Conservation (phyloP, 2,113 vertebrate genomes). For the Sylvilagus bachmani region DNA sequence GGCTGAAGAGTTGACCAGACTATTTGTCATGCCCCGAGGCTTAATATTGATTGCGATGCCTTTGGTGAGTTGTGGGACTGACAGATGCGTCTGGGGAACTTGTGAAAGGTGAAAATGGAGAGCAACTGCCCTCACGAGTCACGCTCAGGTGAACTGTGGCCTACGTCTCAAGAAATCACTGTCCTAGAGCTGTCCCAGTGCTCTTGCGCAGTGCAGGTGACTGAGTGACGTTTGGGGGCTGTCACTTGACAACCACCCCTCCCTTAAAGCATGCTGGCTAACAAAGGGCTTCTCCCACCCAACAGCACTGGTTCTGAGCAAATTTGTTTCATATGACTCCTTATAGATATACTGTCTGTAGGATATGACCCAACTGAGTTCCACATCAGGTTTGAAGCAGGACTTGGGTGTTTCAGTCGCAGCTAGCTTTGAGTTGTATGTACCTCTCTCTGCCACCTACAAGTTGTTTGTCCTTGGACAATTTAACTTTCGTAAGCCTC, state of each 20-base stretch:
- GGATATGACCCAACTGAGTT: not conserved
- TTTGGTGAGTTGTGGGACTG: not conserved
- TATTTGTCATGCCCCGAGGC: not conserved
- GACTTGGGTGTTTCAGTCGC: no score
- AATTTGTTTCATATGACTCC: no score
- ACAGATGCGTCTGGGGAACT: not conserved
- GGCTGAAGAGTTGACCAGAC: not conserved
- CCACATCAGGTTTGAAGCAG: not conserved
- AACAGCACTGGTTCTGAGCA: not conserved
- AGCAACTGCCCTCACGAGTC: not conserved
- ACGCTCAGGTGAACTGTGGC: not conserved
- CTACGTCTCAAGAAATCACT: accelerated
- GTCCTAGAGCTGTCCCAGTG: not conserved
- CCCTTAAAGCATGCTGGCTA: no score
- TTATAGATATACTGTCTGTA: not conserved
- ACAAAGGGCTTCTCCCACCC: not conserved
- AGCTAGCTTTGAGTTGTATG: not conserved
- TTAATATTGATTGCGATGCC: not conserved
- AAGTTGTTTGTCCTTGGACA: not conserved
- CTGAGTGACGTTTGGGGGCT: no score
- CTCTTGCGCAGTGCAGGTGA: accelerated
- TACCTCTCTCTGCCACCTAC: not conserved
- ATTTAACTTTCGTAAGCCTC: not conserved
- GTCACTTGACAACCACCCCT: accelerated
- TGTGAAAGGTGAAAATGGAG: not conserved